Evolutionary conservation across 2,113 vertebrate species (phyloP).

Genomic region (Galbula dea): DNA sequence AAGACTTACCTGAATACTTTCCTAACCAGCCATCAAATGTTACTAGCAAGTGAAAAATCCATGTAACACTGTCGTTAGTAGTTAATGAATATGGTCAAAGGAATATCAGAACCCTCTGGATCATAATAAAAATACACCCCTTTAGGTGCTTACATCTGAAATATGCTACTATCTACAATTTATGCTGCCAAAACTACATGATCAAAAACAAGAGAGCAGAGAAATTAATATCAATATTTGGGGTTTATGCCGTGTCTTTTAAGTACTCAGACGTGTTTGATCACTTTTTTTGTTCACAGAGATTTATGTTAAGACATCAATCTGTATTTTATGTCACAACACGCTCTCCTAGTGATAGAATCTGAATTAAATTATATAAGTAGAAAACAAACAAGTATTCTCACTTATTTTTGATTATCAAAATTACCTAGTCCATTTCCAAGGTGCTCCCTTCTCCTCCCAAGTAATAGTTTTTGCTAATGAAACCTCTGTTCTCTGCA

Average conservation of each 20-base stretch:
- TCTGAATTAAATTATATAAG: background rate
- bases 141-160: background rate
- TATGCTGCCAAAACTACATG: background rate
- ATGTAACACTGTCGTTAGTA: background rate
- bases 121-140: background rate
- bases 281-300: background rate
- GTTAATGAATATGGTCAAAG: background rate
- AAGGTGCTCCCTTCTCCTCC: background rate
- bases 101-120: background rate
- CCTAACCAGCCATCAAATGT: background rate
- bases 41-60: background rate
- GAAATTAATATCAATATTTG: background rate
- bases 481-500: background rate
- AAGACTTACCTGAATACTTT: slow-evolving; percentile 34
- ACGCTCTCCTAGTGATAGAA: background rate
- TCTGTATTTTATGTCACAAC: background rate
- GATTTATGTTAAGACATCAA: background rate
- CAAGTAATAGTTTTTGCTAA: background rate
- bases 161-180: background rate
- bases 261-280: background rate
- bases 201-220: background rate
- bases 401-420: background rate
- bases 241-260: background rate
- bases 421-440: background rate
- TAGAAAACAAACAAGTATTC: background rate